Evolutionary conservation across 1,140 invertebrate species (phyloP).

Genomic region (Batillaria attramentaria): DNA sequence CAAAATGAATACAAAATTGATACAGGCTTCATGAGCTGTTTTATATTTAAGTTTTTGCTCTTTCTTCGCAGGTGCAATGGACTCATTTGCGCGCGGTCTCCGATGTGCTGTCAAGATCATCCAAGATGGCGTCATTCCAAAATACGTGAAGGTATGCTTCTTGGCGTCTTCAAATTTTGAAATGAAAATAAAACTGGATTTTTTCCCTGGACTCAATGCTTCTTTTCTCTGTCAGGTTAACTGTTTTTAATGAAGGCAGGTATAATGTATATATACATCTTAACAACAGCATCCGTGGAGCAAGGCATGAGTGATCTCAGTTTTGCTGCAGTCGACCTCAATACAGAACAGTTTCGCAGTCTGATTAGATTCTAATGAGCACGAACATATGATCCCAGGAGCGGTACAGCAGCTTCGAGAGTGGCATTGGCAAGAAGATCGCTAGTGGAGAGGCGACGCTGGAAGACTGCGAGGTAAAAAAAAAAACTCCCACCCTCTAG

Average conservation of each 20-base stretch:
- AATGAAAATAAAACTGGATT: no score
- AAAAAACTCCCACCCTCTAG: no score
- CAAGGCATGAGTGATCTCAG: no score
- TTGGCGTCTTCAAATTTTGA: no score
- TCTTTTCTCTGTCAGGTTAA: no score
- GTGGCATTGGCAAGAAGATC: conserved; percentile 76
- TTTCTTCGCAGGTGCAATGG: conserved; percentile 73
- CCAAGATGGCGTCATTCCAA: conserved; percentile 64
- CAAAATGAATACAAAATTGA: neutral
- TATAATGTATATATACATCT: no score
- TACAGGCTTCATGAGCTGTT: no score
- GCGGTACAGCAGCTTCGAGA: conserved; percentile 75
- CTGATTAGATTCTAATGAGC: neutral
- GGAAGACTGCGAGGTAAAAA: conserved; percentile 74
- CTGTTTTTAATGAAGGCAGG: no score
- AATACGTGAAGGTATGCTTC: conserved; percentile 60
- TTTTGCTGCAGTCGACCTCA: no score
- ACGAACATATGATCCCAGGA: conserved; percentile 66
- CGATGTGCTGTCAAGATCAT: conserved; percentile 74
- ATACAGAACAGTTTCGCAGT: neutral
- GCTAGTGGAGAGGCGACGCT: conserved; percentile 75
- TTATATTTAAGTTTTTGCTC: no score
- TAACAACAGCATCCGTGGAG: no score
- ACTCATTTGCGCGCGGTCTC: conserved; percentile 76
- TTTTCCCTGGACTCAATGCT: no score